Percentiles rank a stretch among this genome's conserved stretches.
Conservation (phyloP, 2,888 invertebrate species). For the Callimorpha dominula region DNA sequence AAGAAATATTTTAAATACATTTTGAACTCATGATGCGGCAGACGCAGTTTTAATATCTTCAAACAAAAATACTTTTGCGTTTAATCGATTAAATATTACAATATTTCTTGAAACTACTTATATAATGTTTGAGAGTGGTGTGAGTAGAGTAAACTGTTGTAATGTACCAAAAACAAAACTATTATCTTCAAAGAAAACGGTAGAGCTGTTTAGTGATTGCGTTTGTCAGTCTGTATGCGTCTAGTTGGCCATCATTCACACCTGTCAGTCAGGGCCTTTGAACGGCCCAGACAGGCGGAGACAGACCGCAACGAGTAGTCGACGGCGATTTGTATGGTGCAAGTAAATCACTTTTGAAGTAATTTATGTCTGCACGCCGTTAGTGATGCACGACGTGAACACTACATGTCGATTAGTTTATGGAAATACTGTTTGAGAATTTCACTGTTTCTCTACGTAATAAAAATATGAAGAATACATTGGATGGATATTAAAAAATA, state of each 20-base stretch:
- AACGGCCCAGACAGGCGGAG: slow-evolving; percentile 67
- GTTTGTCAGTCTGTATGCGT: slow-evolving; percentile 74
- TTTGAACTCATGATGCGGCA: slow-evolving; percentile 49
- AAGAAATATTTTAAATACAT: slow-evolving; percentile 54
- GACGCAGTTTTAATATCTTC: slow-evolving; percentile 32
- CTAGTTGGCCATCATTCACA: slow-evolving; percentile 71
- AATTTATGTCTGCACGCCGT: slow-evolving; percentile 74
- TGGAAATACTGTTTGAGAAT: slow-evolving; percentile 24
- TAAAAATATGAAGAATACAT: neutral
- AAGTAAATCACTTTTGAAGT: slow-evolving; percentile 85
- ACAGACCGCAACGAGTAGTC: slow-evolving; percentile 76
- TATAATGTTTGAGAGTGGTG: slow-evolving; percentile 48
- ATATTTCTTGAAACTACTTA: slow-evolving; percentile 51
- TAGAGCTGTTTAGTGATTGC: slow-evolving; percentile 65
- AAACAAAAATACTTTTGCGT: slow-evolving; percentile 47
- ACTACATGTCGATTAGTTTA: slow-evolving; percentile 49
- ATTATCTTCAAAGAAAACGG: slow-evolving; percentile 74
- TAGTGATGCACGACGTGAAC: slow-evolving; percentile 65
- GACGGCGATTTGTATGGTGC: slow-evolving; percentile 77
- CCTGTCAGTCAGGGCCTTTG: slow-evolving; percentile 77
- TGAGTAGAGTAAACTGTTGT: slow-evolving; percentile 57
- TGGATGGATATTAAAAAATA: neutral
- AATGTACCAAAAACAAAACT: slow-evolving; percentile 65
- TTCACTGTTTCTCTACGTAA: neutral
- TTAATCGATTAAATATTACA: slow-evolving; percentile 46